Conservation (phyloP, 2,113 vertebrate species). For the Larimichthys crocea region DNA sequence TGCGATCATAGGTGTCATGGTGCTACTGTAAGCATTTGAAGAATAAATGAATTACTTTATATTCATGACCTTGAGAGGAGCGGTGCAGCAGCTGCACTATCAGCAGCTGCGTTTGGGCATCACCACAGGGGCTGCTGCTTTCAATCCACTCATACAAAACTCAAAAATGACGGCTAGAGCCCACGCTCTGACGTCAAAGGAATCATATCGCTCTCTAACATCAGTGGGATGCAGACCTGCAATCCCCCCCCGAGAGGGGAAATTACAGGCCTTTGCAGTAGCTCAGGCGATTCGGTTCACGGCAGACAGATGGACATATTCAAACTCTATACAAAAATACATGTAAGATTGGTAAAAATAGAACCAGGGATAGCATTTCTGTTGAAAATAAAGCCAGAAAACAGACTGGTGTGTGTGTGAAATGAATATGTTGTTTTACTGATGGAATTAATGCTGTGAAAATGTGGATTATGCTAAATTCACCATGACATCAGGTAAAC, state of each 20-base stretch:
- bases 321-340: slow-evolving; percentile 14
- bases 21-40: not conserved
- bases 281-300: slow-evolving; percentile 17
- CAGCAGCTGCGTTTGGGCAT: slow-evolving; percentile 54
- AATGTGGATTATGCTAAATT: slow-evolving; percentile 30
- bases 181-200: slow-evolving; percentile 69
- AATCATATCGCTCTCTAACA: slow-evolving; percentile 66
- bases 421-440: not conserved
- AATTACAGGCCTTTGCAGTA: slow-evolving; percentile 34
- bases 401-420: not conserved
- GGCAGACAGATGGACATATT: slow-evolving; percentile 29
- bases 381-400: not conserved
- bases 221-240: slow-evolving; percentile 54
- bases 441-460: slow-evolving; percentile 2
- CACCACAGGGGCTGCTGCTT: slow-evolving; percentile 63
- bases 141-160: slow-evolving; percentile 52
- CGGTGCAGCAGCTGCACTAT: slow-evolving; percentile 61
- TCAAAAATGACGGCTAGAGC: slow-evolving; percentile 64
- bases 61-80: slow-evolving; percentile 59
- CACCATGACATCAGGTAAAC: slow-evolving; percentile 21
- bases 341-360: not conserved
- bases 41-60: slow-evolving; percentile 14
- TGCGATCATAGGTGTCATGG: not conserved
- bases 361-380: not conserved
- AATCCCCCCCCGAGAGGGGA: slow-evolving; percentile 50